Conservation (phyloP, 2,113 vertebrate species). For the Neodon shergylaensis region DNA sequence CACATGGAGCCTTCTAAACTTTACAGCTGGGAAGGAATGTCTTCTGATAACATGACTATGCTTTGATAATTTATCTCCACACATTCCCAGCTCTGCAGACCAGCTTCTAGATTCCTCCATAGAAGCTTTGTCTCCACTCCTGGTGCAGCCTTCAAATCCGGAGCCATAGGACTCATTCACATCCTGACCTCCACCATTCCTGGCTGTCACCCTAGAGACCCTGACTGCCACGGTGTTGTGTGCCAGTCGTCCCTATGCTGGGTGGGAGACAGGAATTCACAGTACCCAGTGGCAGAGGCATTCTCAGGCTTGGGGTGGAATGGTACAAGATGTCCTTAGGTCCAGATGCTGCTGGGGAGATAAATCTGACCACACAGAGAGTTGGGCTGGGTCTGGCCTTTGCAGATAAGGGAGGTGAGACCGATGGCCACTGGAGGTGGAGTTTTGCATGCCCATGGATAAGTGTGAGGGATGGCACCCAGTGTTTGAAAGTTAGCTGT, state of each 20-base stretch:
- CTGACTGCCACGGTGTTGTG: not conserved
- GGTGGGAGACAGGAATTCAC: not conserved
- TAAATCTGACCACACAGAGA: not conserved
- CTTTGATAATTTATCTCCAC: constrained; percentile 1
- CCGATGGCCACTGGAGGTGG: not conserved
- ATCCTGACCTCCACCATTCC: not conserved
- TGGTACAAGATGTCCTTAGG: not conserved
- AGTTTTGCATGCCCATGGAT: constrained; percentile 1
- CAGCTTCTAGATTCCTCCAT: not conserved
- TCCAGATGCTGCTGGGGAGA: not conserved
- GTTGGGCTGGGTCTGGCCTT: not conserved
- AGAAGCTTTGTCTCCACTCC: not conserved
- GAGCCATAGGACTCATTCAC: not conserved
- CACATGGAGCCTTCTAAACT: not conserved
- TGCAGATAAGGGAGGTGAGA: not conserved
- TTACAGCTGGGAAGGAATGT: not conserved
- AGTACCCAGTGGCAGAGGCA: not conserved
- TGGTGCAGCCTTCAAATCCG: not conserved
- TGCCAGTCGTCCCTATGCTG: not conserved
- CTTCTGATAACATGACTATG: not conserved
- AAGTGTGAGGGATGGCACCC: not conserved
- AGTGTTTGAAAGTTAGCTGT: not conserved
- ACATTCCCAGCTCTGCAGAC: not conserved
- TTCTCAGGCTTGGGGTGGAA: not conserved
- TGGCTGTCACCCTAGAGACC: not conserved